These are phyloP conservation scores for Troglohyphantes excavatus DNA, from an alignment of 2,888 invertebrate species.

Conservation along the genomic window DNA sequence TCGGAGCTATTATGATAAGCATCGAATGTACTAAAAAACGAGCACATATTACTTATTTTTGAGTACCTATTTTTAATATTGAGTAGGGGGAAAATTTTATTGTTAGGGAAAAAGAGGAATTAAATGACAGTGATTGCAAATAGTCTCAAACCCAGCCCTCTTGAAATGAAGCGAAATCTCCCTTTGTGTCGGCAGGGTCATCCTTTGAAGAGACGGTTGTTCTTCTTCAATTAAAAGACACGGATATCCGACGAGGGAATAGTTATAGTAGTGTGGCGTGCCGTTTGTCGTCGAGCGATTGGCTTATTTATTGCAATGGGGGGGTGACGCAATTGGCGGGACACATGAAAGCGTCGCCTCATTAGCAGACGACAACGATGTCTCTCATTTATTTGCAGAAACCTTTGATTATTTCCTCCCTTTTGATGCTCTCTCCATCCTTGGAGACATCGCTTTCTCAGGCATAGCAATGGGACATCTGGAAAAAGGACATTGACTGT, in stretches of 20 bases:
- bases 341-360: conserved; percentile 72
- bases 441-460: too few species aligned
- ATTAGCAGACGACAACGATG: conserved; percentile 66
- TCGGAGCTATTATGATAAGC: too few species aligned
- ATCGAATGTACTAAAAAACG: too few species aligned
- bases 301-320: conserved; percentile 69
- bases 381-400: conserved; percentile 62
- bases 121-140: too few species aligned
- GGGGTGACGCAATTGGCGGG: conserved; percentile 59
- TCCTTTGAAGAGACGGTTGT: conserved; percentile 45
- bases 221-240: background rate
- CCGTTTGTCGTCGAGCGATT: conserved; percentile 73
- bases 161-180: background rate
- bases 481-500: too few species aligned
- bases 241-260: conserved; percentile 51
- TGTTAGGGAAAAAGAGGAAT: too few species aligned
- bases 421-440: conserved; percentile 13
- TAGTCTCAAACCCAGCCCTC: too few species aligned
- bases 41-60: too few species aligned
- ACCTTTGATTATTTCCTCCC: conserved; percentile 66
- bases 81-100: too few species aligned
- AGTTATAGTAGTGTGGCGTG: conserved; percentile 54
- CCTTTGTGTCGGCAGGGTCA: background rate
- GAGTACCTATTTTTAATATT: too few species aligned
- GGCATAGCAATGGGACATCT: too few species aligned